Evolutionary conservation across 2,113 vertebrate genomes (phyloP).

Genomic region (Lathamus discolor): DNA sequence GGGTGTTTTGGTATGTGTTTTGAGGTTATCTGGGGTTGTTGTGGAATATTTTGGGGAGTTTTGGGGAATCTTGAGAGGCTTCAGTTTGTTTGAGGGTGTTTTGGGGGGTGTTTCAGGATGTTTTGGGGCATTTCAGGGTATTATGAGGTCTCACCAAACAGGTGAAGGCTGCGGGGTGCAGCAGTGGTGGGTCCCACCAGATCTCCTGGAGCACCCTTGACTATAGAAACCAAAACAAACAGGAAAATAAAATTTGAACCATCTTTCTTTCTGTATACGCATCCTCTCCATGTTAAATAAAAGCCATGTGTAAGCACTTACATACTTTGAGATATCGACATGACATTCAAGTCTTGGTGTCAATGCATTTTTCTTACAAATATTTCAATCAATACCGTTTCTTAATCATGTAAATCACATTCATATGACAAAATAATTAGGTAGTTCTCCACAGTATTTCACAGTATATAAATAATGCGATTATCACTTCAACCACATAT

Average conservation of each 20-base stretch:
- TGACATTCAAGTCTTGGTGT: neutral
- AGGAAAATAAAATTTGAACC: neutral
- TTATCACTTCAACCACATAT: neutral
- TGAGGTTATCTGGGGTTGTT: neutral
- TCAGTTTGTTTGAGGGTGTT: neutral
- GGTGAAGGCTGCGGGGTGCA: neutral
- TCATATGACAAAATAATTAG: neutral
- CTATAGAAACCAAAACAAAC: neutral
- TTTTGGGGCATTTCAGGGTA: neutral
- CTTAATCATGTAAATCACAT: neutral
- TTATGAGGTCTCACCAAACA: neutral
- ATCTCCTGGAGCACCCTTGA: neutral
- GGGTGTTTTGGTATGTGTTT: neutral
- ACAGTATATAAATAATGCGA: conserved; percentile 2
- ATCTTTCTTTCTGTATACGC: neutral
- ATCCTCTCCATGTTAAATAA: neutral
- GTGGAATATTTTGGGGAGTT: neutral
- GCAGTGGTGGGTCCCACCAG: neutral
- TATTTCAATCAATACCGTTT: neutral
- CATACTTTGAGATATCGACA: neutral
- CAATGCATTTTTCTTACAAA: conserved; percentile 2
- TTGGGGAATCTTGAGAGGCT: neutral
- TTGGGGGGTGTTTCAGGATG: neutral
- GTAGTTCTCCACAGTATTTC: neutral
- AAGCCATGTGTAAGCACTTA: neutral